phyloP scores from a whole-genome alignment of 2,113 vertebrate genomes.

The Tupaia tana region DNA sequence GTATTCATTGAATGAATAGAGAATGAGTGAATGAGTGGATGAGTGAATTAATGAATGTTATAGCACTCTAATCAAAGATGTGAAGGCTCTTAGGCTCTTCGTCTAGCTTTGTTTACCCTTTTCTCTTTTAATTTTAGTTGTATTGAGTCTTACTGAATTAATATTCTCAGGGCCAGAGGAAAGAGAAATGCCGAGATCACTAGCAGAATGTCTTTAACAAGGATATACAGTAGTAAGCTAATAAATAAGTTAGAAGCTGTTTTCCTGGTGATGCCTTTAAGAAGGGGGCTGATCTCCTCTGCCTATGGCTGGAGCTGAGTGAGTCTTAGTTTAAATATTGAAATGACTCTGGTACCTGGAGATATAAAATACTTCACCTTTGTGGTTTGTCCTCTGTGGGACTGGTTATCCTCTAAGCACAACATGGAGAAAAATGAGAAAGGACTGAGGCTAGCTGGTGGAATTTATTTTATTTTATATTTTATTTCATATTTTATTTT shows the following conservation, averaged over 20 bases:
- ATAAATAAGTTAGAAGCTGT: not conserved
- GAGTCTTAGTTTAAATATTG: slow-evolving; percentile 40
- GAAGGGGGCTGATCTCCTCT: not conserved
- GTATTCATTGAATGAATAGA: not conserved
- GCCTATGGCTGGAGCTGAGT: not conserved
- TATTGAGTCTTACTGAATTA: not conserved
- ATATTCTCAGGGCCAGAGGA: not conserved
- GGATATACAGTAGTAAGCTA: not conserved
- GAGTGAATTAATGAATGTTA: not conserved
- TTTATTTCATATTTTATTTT: no score
- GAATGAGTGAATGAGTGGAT: not conserved
- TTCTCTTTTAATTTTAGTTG: not conserved
- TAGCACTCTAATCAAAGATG: not conserved
- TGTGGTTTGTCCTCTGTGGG: slow-evolving; percentile 19
- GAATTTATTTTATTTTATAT: not conserved
- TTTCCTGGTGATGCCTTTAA: not conserved
- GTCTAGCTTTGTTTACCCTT: not conserved
- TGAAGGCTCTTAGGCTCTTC: not conserved
- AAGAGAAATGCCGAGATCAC: not conserved
- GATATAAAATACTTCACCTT: slow-evolving; percentile 17
- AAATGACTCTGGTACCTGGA: not conserved
- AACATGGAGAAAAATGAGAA: not conserved
- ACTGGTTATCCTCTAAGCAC: not conserved
- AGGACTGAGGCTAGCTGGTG: not conserved
- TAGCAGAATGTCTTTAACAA: not conserved